phyloP scores from a whole-genome alignment of 2,113 vertebrate species.

The Xiphorhynchus elegans region DNA sequence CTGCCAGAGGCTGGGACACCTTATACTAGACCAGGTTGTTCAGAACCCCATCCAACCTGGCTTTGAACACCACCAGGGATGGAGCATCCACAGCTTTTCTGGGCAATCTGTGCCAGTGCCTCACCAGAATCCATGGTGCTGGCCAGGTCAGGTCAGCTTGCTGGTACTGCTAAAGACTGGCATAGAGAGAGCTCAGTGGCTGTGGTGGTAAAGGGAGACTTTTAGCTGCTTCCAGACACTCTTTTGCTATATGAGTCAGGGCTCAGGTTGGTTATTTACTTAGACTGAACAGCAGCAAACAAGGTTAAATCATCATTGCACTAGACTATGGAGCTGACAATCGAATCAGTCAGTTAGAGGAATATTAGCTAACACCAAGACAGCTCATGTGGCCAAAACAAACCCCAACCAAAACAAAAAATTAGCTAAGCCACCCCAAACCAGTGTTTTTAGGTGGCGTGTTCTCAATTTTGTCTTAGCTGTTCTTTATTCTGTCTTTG shows the following conservation, averaged over 20 bases:
- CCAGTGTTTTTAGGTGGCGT: not conserved
- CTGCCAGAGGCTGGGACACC: not conserved
- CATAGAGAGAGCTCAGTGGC: not conserved
- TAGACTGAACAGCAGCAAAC: not conserved
- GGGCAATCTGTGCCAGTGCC: not conserved
- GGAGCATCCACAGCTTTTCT: not conserved
- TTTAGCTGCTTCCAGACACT: not conserved
- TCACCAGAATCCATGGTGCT: not conserved
- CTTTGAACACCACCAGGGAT: not conserved
- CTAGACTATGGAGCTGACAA: not conserved
- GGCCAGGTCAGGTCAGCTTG: not conserved
- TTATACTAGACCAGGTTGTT: not conserved
- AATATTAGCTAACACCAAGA: not conserved
- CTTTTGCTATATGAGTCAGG: not conserved
- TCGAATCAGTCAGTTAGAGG: not conserved
- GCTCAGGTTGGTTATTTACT: not conserved
- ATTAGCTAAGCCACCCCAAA: not conserved
- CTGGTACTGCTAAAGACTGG: not conserved
- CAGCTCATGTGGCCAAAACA: not conserved
- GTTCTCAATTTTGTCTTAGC: not conserved
- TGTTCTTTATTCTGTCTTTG: not conserved
- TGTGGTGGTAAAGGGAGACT: not conserved
- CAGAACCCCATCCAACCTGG: not conserved
- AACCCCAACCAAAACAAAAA: not conserved
- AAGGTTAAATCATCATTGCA: not conserved